Evolutionary conservation across 2,797 vertebrate species (phyloP), one percentile per base, ranked within the genome.

Genomic region (Spondyliosoma cantharus): DNA sequence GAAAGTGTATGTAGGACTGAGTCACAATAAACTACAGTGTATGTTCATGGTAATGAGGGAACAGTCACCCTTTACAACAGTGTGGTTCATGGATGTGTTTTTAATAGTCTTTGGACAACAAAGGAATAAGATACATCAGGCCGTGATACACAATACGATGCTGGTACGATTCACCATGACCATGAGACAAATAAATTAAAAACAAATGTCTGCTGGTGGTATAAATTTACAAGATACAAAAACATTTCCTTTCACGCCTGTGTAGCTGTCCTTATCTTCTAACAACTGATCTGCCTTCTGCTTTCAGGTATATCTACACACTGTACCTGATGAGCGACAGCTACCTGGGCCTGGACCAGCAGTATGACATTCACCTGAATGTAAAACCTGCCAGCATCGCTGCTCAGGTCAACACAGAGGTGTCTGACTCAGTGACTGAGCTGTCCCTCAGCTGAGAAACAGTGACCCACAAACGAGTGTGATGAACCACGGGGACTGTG

Each of bases 241-340:
- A 24, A 2, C 8, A 2, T 45, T 25, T 17, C 11, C 56, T 42
- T 15, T 60, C 8, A 5, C 11, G n/a, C 11, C 7, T 53, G 20
- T 63, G 48, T 13, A 1, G 43, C 43, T 20, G 19, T 54, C 49
- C 19, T 14, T 3, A 0, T 20, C 1, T 14, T 62, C 9, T 27
- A 2, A 15, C 50, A 52, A 50, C 22, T 73, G 42, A 57, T 71
- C 46, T 17, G 1, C 54, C 1, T 15, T 71, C n/a, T 85, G 53
- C 8, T 70, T 71, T 1, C 80, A 99, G 98, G 91, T 99, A 93
- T 56, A 98, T 99, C 90, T 99, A 99, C 93, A 99, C 98, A 0
- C 92, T 99, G 52, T 99, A 99, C 93, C 81, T 99, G 90, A 97
- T 99, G 95, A 98, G 97, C 2, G 97, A 99, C 95, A 98, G 98